These are phyloP conservation scores for Microplitis manilae DNA, from an alignment of 2,888 invertebrate species.

Conservation along the genomic window DNA sequence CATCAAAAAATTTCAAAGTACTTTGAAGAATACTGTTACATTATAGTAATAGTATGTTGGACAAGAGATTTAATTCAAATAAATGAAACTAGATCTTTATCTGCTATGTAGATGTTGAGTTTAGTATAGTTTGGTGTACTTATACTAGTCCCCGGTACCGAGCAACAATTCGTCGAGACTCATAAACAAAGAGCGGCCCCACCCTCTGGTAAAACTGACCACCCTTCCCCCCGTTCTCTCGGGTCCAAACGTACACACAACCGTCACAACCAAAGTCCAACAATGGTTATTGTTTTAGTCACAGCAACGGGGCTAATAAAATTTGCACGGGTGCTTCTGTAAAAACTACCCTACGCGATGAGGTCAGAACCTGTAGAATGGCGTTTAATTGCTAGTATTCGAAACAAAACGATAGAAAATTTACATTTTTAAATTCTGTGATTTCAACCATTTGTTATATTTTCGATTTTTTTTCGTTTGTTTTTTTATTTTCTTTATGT, in stretches of 20 bases:
- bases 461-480: not conserved
- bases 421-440: not conserved
- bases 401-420: not conserved
- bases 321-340: conserved; percentile 43
- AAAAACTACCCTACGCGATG: conserved; percentile 9
- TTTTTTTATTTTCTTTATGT: not conserved
- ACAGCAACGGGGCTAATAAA: conserved; percentile 56
- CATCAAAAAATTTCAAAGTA: too few relatives aligned
- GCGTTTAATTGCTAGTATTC: conserved; percentile 27
- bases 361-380: conserved; percentile 19
- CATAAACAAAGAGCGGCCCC: not conserved
- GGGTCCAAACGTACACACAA: conserved; percentile 22
- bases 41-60: too few relatives aligned
- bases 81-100: too few relatives aligned
- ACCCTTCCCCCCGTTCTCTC: conserved; percentile 10
- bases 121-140: not conserved
- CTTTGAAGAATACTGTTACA: too few relatives aligned
- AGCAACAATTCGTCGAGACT: not conserved
- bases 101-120: not conserved
- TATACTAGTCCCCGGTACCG: not conserved
- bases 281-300: conserved; percentile 60
- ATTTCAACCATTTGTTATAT: not conserved
- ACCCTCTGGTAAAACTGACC: not conserved
- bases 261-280: conserved; percentile 51
- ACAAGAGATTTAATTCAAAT: too few relatives aligned